Conservation (phyloP, 2,797 vertebrate genomes). For the Eulemur rubriventer region DNA sequence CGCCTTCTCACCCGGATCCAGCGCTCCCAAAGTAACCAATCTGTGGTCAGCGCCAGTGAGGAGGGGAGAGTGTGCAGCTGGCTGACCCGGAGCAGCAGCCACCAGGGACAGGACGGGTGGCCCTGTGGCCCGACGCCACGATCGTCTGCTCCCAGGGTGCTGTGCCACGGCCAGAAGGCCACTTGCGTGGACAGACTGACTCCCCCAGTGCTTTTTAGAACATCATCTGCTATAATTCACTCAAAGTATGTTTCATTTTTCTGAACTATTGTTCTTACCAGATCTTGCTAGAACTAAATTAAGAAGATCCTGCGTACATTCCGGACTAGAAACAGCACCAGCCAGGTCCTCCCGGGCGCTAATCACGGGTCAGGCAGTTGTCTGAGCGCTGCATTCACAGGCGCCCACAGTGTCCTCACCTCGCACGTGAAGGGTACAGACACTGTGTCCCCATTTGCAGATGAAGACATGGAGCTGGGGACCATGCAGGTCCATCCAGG, state of each 20-base stretch:
- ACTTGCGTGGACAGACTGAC: not conserved
- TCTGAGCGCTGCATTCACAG: not conserved
- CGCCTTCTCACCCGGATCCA: not conserved
- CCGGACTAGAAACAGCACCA: not conserved
- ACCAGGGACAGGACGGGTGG: no score
- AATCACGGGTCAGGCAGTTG: rapidly evolving
- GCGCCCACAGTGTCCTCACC: rapidly evolving
- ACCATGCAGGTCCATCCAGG: rapidly evolving
- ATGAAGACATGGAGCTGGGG: not conserved
- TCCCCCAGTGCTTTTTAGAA: not conserved
- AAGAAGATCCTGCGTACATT: not conserved
- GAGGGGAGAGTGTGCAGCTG: not conserved
- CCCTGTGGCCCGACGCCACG: not conserved
- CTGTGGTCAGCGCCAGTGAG: not conserved
- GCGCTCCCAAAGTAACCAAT: not conserved
- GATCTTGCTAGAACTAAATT: not conserved
- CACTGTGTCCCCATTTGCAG: not conserved
- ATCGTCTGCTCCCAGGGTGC: rapidly evolving
- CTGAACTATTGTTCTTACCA: not conserved
- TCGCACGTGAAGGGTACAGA: rapidly evolving
- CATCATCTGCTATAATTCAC: not conserved
- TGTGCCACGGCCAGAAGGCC: not conserved
- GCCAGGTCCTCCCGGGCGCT: rapidly evolving
- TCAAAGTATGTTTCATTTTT: not conserved
- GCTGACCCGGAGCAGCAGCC: no score